A percentile compares a stretch with the other conserved stretches of the same genome.
Evolutionary conservation across 2,888 invertebrate species (phyloP).

Genomic region (Cerastis rubricosa): DNA sequence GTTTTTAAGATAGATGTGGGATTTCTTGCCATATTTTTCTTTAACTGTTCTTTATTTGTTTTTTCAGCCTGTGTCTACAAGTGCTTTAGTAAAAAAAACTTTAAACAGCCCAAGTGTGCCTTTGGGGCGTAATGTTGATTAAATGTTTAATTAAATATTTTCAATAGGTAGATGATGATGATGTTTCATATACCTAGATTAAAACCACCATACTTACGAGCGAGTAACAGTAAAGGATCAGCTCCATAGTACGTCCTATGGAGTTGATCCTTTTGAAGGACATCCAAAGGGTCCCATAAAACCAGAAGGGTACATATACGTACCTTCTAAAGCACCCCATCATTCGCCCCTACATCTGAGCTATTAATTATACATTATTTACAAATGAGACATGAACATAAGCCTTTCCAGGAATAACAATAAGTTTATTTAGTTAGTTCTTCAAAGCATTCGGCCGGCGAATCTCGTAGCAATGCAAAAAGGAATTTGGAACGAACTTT

Average conservation of each 20-base stretch:
- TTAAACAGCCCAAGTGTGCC: slow-evolving; percentile 1
- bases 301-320: slow-evolving; percentile 25
- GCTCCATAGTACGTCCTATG: not conserved
- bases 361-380: slow-evolving; percentile 28
- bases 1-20: slow-evolving; percentile 35
- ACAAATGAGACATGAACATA: slow-evolving; percentile 24
- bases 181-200: too few species aligned
- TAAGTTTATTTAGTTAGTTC: slow-evolving; percentile 18
- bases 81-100: slow-evolving; percentile 1
- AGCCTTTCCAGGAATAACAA: slow-evolving; percentile 17
- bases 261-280: slow-evolving; percentile 5
- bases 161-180: not conserved
- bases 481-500: slow-evolving; percentile 40
- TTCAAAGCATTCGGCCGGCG: slow-evolving; percentile 19
- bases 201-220: not conserved
- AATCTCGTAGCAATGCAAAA: slow-evolving; percentile 20
- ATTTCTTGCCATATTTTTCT: slow-evolving; percentile 35
- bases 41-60: slow-evolving; percentile 28
- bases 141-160: not conserved
- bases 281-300: slow-evolving; percentile 5
- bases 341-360: slow-evolving; percentile 9
- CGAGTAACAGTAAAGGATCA: too few species aligned
- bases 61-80: slow-evolving; percentile 10
- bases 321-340: slow-evolving; percentile 22
- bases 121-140: not conserved